Base-by-base conservation (phyloP, 2,888 invertebrate genomes). In the Pseudococcus jackbeardsleyi region DNA sequence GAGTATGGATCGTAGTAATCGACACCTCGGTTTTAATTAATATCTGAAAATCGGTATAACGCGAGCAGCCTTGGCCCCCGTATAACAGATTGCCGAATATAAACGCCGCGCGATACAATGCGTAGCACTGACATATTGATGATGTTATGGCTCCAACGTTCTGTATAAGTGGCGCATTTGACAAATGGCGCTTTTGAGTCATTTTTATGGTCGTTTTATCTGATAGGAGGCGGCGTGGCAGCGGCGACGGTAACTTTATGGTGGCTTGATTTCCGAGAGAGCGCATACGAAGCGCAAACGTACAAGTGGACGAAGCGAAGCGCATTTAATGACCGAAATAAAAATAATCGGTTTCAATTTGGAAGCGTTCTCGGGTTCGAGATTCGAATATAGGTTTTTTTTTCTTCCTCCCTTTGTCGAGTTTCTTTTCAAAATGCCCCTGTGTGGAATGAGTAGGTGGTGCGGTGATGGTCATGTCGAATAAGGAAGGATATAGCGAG, bases 101-200 rank as follows among this genome's bases (percentile, higher is more conserved):
- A 39, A 77, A 77, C 26, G 26, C 26, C 26, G 26, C 26, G 26
- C 39, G 77, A 77, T 64, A 64, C 64, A 19, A 19, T 15, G 50
- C 17, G 15, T 17, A 64, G 64, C 19, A 64, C 64, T 77, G 77
- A 77, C 77, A 77, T 77, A 77, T 77, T 77, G 39, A 77, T 77
- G 77, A 77, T 77, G 33, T 77, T 77, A 77, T 77, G 77, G 77
- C 77, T 77, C 77, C 77, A 64, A 15, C 77, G 39, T 77, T 77
- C 77, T 77, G 33, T 77, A 22, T 64, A 64, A 64, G 64, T 64
- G 64, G 64, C 22, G 64, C 11, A 64, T 64, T 64, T 64, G 64
- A 64, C 64, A 64, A 64, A 64, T 64, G 64, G 64, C 64, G 64
- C 22, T 64, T 64, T 64, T 64, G 64, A 64, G 64, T 64, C 64